Percentiles rank a stretch among this genome's conserved stretches.
phyloP scores from a whole-genome alignment of 2,797 vertebrate species.

The Petrocephalus sullivani region DNA sequence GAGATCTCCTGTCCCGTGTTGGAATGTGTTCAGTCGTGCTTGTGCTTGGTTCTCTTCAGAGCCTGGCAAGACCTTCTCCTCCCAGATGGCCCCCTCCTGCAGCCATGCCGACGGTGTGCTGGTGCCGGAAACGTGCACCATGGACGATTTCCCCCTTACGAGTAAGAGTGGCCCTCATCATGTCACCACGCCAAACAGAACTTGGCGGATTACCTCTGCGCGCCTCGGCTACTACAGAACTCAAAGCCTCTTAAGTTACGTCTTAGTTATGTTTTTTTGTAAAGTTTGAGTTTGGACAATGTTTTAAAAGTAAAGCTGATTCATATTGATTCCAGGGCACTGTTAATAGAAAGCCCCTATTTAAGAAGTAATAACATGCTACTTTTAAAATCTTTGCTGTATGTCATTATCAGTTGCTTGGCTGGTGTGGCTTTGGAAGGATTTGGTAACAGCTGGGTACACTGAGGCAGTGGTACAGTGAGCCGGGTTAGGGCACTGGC shows the following conservation, averaged over 20 bases:
- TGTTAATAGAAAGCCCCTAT: neutral
- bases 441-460: neutral
- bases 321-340: neutral
- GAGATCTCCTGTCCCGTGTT: neutral
- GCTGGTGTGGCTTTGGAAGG: neutral
- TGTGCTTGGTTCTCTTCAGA: neutral
- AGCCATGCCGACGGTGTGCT: slow-evolving; percentile 60
- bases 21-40: neutral
- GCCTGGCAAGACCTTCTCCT: slow-evolving; percentile 17
- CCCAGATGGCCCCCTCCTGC: slow-evolving; percentile 25
- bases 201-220: neutral
- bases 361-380: neutral
- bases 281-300: neutral
- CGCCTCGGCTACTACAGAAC: neutral
- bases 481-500: neutral
- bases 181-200: neutral
- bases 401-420: neutral
- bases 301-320: neutral
- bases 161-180: slow-evolving; percentile 44
- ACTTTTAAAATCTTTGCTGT: neutral
- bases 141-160: slow-evolving; percentile 55
- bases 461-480: neutral
- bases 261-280: neutral
- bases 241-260: neutral
- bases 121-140: slow-evolving; percentile 80